These are phyloP conservation scores for Cephus pygmeus DNA, from an alignment of 2,888 invertebrate genomes.

Conservation along the genomic window DNA sequence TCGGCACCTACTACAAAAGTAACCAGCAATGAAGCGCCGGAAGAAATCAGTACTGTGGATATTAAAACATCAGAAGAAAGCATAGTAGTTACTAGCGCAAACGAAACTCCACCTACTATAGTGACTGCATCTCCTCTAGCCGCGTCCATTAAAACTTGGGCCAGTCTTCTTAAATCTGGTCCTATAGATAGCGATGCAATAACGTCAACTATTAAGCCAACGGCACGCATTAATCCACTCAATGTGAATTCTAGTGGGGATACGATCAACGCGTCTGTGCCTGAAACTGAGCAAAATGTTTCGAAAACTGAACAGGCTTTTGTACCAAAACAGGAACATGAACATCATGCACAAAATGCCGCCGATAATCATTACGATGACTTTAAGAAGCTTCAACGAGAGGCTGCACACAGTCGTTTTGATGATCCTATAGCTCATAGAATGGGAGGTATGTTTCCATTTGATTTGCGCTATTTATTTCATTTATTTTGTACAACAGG, in stretches of 20 bases:
- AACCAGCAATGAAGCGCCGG: constrained; percentile 29
- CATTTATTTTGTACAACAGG: constrained; percentile 1
- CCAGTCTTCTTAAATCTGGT: constrained; percentile 57
- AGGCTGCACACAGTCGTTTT: constrained; percentile 50
- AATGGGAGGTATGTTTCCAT: constrained; percentile 74
- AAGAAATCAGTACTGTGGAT: neutral
- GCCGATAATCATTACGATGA: constrained; percentile 16
- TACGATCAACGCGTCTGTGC: constrained; percentile 1
- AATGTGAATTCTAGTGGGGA: constrained; percentile 25
- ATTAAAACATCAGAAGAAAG: neutral
- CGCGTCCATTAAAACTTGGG: constrained; percentile 54
- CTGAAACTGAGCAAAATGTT: neutral
- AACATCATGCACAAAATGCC: constrained; percentile 26
- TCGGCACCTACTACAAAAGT: constrained; percentile 36
- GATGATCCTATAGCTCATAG: constrained; percentile 77
- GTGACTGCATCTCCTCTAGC: constrained; percentile 32
- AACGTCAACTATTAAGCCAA: constrained; percentile 44
- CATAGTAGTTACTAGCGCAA: neutral
- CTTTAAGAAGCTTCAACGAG: constrained; percentile 20
- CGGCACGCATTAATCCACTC: constrained; percentile 49
- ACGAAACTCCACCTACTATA: constrained; percentile 25
- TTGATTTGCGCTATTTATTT: constrained; percentile 11
- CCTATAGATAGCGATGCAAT: constrained; percentile 17
- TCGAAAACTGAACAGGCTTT: neutral
- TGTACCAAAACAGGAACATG: constrained; percentile 22